These are phyloP conservation scores for Apocheima hispidaria DNA, from an alignment of 2,888 invertebrate species.

Conservation along the genomic window DNA sequence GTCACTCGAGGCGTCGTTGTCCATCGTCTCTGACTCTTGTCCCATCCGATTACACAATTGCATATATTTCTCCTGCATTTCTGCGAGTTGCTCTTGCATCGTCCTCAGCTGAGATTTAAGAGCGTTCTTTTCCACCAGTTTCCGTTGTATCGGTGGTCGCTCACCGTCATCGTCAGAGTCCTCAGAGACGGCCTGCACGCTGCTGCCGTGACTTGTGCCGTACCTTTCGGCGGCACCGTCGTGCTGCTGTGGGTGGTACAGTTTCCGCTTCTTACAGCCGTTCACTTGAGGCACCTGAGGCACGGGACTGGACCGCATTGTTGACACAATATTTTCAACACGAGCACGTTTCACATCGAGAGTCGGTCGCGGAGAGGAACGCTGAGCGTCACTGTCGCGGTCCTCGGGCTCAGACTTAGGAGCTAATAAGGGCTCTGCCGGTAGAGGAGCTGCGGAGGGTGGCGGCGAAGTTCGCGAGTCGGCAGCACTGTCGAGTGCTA, in stretches of 20 bases:
- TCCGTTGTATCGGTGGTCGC: constrained; percentile 92
- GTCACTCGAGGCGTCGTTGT: constrained; percentile 90
- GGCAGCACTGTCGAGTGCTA: constrained; percentile 86
- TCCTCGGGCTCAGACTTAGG: constrained; percentile 89
- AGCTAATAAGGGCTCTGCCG: constrained; percentile 84
- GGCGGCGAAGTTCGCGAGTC: constrained; percentile 83
- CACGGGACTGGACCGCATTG: constrained; percentile 95
- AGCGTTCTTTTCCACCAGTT: constrained; percentile 94
- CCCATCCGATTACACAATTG: constrained; percentile 95
- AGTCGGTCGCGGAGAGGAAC: constrained; percentile 83
- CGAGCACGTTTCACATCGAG: constrained; percentile 96
- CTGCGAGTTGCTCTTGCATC: constrained; percentile 95
- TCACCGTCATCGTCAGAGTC: constrained; percentile 92
- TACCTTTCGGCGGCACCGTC: constrained; percentile 89
- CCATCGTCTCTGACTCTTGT: constrained; percentile 91
- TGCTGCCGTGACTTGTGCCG: constrained; percentile 80
- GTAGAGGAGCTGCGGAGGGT: constrained; percentile 85
- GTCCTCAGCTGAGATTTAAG: constrained; percentile 94
- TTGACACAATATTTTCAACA: constrained; percentile 97
- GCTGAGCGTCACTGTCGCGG: constrained; percentile 86
- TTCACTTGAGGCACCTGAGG: constrained; percentile 92
- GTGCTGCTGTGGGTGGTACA: constrained; percentile 98
- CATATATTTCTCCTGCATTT: constrained; percentile 96
- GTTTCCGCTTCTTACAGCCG: constrained; percentile 97
- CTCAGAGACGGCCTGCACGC: constrained; percentile 84